These are phyloP conservation scores for Caenorhabditis angaria DNA, from an alignment of 2,888 invertebrate species.

Conservation along the genomic window DNA sequence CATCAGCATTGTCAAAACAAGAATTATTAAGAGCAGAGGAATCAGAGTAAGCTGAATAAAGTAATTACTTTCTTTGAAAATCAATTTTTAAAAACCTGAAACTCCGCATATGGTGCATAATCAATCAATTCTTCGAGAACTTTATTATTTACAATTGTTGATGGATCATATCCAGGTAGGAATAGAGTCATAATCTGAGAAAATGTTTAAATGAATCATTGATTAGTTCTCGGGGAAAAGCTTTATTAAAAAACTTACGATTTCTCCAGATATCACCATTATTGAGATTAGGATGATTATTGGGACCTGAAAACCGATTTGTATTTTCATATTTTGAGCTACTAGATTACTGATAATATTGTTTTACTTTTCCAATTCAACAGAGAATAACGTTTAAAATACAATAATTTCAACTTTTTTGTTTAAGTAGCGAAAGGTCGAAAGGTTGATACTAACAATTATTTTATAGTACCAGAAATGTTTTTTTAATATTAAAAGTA, in stretches of 20 bases:
- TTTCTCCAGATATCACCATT: constrained; percentile 29
- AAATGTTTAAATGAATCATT: no score
- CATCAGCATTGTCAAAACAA: constrained; percentile 12
- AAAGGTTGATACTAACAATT: not conserved
- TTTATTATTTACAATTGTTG: constrained; percentile 29
- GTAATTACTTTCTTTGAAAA: not conserved
- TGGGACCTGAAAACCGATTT: constrained; percentile 35
- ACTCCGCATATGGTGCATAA: constrained; percentile 27
- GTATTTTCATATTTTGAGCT: constrained; percentile 14
- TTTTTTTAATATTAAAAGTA: constrained; percentile 16
- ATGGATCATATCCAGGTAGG: constrained; percentile 28
- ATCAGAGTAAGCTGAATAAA: constrained; percentile 29
- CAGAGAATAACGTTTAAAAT: not conserved
- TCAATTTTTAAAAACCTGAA: constrained; percentile 18
- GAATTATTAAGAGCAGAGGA: constrained; percentile 22
- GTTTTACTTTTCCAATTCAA: constrained; percentile 9
- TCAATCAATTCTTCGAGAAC: constrained; percentile 35
- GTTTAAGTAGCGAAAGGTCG: not conserved
- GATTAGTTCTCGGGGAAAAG: not conserved
- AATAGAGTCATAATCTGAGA: constrained; percentile 23
- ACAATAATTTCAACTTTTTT: not conserved
- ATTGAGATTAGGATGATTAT: constrained; percentile 18
- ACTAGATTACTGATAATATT: no score
- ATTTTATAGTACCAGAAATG: constrained; percentile 8
- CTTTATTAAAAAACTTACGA: constrained; percentile 15